A percentile compares a stretch with the other conserved stretches of the same genome.
phyloP scores from a whole-genome alignment of 2,888 invertebrate genomes.

The Acanthosepion esculentum region DNA sequence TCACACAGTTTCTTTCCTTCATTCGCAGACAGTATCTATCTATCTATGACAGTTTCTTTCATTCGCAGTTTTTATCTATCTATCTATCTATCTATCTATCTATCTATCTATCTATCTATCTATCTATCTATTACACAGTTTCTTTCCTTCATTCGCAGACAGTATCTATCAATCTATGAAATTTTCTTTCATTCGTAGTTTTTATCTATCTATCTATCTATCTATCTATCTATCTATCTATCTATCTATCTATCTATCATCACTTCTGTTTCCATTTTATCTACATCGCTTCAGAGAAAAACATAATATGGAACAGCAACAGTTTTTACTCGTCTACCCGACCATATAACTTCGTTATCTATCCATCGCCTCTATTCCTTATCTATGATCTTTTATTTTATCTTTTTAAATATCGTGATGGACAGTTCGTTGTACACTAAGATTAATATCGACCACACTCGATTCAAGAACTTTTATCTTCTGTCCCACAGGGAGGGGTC shows the following conservation, averaged over 20 bases:
- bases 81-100: too few species aligned
- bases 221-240: background rate
- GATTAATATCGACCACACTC: background rate
- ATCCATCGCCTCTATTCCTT: background rate
- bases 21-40: too few species aligned
- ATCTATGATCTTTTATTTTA: background rate
- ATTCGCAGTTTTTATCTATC: too few species aligned
- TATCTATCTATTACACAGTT: too few species aligned
- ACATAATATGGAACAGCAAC: background rate
- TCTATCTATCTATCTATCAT: background rate
- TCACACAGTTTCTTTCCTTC: too few species aligned
- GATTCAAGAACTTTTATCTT: background rate
- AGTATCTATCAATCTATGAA: too few species aligned
- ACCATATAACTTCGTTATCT: background rate
- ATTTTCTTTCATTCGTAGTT: too few species aligned
- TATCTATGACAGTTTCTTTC: too few species aligned
- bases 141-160: too few species aligned
- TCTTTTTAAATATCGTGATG: background rate
- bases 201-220: too few species aligned
- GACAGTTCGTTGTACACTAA: slow-evolving; percentile 14
- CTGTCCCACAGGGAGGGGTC: background rate
- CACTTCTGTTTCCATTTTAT: background rate
- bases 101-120: too few species aligned
- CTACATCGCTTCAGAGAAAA: background rate
- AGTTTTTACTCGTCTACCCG: background rate